Base-by-base conservation (phyloP, 2,113 vertebrate species). In the Nansenia antarctica region DNA sequence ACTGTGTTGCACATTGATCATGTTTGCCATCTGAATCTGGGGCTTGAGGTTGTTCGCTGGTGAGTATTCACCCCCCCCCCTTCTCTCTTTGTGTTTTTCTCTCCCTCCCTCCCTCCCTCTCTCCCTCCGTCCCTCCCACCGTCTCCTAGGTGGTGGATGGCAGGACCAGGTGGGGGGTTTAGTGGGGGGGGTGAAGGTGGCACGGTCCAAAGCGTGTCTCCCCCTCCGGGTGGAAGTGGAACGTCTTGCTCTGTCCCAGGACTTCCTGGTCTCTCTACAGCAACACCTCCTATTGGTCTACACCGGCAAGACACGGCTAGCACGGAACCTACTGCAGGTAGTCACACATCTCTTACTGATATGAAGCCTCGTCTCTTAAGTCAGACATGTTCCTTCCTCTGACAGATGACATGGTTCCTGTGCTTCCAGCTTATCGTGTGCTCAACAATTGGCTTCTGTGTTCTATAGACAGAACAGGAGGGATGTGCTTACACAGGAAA, bases 141-240 rank as follows among this genome's bases (percentile, higher is more conserved):
- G 14, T 45, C n/a, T 70, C 0, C 0, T 73, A 99, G 98, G 98
- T 1, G 98, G 98, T 0, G 96, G 98, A 11, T 99, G 98, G 98
- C 98, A 99, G 89, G 98, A 99, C 76, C 97, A 99, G 84, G 96
- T 99, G 0, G 96, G 98, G 0, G 97, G 98, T 9, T 85, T 99
- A 0, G 85, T 96, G 62, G 95, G 96, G 0, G 96, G 95, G 34
- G 86, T 98, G 34, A 99, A 99, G 78, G 89, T 97, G 0, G 96
- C 95, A 0, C 92, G 94, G 1, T 98, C 95, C 0, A 80, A 66
- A 55, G 90, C 95, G 0, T 87, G 78, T 72, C 86, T 99, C 45
- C 97, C 97, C 0, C 91, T 99, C 30, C 87, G 77, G 76, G 96
- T 99, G 58, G 91, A 93, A 2, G 95, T 98, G 74, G 93, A 99